Percentiles rank a stretch among this genome's conserved stretches.
phyloP scores from a whole-genome alignment of 2,797 vertebrate species.

The Alcedo quadribrachys region DNA sequence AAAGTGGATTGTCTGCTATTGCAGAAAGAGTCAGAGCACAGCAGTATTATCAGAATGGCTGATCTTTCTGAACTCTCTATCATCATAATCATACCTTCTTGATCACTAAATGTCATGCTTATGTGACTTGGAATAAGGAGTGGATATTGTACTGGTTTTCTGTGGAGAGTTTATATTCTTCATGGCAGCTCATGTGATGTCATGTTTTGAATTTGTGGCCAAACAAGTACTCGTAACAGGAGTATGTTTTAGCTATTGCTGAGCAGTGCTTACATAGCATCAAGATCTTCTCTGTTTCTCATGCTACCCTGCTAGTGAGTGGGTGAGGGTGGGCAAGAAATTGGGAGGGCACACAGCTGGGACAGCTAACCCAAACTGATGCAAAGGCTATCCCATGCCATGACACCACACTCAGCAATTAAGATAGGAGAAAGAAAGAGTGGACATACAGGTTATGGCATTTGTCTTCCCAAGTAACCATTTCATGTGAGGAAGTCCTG shows the following conservation, averaged over 20 bases:
- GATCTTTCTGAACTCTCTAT: neutral
- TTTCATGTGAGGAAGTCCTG: neutral
- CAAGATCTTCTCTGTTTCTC: neutral
- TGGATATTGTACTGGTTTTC: neutral
- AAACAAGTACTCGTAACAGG: neutral
- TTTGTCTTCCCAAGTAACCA: neutral
- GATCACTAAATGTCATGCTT: neutral
- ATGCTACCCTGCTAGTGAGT: accelerated
- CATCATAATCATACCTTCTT: neutral
- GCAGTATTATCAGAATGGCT: neutral
- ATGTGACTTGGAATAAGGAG: neutral
- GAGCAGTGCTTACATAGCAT: neutral
- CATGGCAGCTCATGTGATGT: neutral
- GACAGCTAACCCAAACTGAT: neutral
- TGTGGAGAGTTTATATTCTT: neutral
- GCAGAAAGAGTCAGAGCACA: neutral
- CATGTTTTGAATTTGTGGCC: neutral
- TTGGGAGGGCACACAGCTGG: neutral
- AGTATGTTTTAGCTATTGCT: neutral
- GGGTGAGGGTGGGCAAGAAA: neutral
- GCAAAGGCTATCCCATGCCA: neutral
- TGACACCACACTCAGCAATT: neutral
- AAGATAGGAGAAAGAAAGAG: neutral
- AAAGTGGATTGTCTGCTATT: neutral
- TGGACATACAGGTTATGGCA: neutral